Percentiles rank a stretch among this genome's conserved stretches.
These are phyloP conservation scores for Mionectes macconnelli DNA, from an alignment of 2,113 vertebrate species.

Conservation along the genomic window DNA sequence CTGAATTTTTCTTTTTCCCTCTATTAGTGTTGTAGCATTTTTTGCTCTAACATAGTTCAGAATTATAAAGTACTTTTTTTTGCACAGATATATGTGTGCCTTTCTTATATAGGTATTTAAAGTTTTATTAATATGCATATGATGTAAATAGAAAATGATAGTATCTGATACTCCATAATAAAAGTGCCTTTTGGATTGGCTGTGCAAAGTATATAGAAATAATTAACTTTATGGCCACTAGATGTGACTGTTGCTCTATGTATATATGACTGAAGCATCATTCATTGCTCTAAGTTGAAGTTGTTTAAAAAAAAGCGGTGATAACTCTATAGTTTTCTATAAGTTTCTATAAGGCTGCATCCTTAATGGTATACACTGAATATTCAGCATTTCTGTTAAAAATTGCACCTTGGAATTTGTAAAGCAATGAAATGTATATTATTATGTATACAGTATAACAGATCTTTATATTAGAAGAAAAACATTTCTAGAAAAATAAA, in stretches of 20 bases:
- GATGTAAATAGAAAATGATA: neutral
- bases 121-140: neutral
- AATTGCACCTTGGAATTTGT: neutral
- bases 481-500: neutral
- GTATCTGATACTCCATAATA: neutral
- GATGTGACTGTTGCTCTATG: constrained; percentile 36
- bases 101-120: neutral
- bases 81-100: neutral
- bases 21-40: neutral
- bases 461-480: neutral
- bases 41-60: neutral
- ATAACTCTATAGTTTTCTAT: neutral
- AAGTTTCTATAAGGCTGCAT: neutral
- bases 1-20: neutral
- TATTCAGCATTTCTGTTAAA: neutral
- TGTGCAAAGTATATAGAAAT: neutral
- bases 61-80: neutral
- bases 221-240: constrained; percentile 4
- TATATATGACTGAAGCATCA: neutral
- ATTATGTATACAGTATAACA: neutral
- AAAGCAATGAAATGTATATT: neutral
- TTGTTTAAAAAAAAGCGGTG: neutral
- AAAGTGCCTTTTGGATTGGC: neutral
- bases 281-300: neutral
- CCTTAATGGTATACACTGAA: neutral